Evolutionary conservation across 2,113 vertebrate genomes (phyloP).

Genomic region (Isichthys henryi): DNA sequence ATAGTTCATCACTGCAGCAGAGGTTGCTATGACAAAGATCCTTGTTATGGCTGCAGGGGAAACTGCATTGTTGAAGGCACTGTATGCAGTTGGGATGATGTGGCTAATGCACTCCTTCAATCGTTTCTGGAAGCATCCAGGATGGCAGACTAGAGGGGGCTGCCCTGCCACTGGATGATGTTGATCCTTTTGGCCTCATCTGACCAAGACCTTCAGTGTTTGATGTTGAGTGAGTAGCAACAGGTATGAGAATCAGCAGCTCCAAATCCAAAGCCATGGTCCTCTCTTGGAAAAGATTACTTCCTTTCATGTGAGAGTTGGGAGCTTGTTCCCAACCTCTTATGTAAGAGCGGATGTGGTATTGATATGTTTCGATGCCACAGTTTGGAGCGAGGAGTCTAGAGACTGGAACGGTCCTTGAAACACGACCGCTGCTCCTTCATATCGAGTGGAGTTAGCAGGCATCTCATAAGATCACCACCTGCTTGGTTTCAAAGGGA

Average conservation of each 20-base stretch:
- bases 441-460: background rate
- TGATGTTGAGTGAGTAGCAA: background rate
- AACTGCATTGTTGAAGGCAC: background rate
- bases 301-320: background rate
- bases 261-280: background rate
- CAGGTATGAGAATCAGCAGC: background rate
- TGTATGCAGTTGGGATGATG: background rate
- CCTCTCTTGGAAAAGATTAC: background rate
- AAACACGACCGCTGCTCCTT: background rate
- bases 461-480: background rate
- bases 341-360: background rate
- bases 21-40: background rate
- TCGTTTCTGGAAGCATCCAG: background rate
- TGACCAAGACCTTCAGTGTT: background rate
- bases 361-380: background rate
- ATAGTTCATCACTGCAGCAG: background rate
- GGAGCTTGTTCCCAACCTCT: background rate
- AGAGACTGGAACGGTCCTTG: background rate
- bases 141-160: background rate
- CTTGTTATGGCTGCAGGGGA: background rate
- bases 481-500: background rate
- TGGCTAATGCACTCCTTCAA: background rate
- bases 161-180: background rate
- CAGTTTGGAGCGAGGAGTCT: background rate
- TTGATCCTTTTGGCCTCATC: background rate